Evolutionary conservation across 2,888 invertebrate genomes (phyloP).

Genomic region (Deilephila elpenor): DNA sequence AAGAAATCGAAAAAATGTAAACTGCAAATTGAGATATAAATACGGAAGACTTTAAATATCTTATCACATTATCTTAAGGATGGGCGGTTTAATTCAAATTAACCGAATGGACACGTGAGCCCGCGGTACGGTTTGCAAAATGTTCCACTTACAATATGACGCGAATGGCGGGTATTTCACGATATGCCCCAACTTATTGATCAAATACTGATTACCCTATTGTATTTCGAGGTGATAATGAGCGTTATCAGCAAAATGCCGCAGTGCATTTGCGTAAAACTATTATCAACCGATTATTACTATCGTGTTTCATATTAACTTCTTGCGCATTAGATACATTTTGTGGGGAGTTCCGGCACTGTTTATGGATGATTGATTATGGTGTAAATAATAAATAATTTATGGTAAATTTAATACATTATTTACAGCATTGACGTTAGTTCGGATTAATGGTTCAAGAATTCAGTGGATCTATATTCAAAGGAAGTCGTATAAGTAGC

Average conservation of each 20-base stretch:
- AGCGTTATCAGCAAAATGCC: constrained; percentile 47
- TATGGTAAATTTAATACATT: too few species aligned
- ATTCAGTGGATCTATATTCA: too few species aligned
- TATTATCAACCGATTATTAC: constrained; percentile 56
- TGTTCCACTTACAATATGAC: constrained; percentile 33
- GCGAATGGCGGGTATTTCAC: constrained; percentile 6
- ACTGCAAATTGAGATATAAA: background rate
- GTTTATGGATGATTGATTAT: background rate
- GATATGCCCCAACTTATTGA: constrained; percentile 41
- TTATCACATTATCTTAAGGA: background rate
- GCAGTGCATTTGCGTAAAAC: constrained; percentile 71
- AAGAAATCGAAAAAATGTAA: too few species aligned
- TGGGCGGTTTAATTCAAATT: background rate
- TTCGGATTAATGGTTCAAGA: too few species aligned
- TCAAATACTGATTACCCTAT: constrained; percentile 37
- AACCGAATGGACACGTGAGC: constrained; percentile 30
- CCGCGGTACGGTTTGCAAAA: constrained; percentile 32
- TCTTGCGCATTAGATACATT: constrained; percentile 3
- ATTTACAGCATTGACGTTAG: too few species aligned
- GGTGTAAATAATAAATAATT: background rate
- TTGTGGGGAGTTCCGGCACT: background rate
- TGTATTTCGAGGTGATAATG: constrained; percentile 32
- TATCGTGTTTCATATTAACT: constrained; percentile 26
- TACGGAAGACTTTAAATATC: background rate
- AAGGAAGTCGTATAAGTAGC: too few species aligned